Base-by-base conservation (phyloP, 2,888 invertebrate species). In the Torymus texanus region DNA sequence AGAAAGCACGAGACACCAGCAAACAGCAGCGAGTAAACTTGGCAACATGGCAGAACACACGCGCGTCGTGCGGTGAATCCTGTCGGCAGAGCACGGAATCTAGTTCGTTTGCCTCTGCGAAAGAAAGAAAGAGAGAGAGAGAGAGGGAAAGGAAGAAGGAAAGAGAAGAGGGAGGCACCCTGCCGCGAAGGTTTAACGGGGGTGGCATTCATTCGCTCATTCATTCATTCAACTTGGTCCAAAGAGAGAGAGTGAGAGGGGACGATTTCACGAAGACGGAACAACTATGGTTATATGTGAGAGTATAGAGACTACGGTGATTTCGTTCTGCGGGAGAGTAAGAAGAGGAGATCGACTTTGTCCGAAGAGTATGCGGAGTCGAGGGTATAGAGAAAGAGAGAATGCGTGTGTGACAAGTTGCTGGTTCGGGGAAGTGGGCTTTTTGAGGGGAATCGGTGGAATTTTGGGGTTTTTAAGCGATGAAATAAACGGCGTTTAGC, bases 171-270 rank as follows among this genome's bases (percentile, higher is more conserved):
- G 14, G 81, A 82, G 85, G 85, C 85, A 85, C 86, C 89, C 88
- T 81, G 87, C 87, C 84, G 89, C 79, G 88, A 88, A 84, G 88
- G 85, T 86, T 86, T 84, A 85, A 85, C 84, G 86, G 86, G 86
- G 87, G 86, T 88, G 86, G 84, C 83, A 56, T 58, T 29, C 63
- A 62, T 59, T 70, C 70, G 51, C 14, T 67, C 70, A 70, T 77
- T 76, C 80, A 59, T 53, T 59, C 76, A 21, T 61, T 29, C 75
- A 62, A 79, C 70, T 71, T 67, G 79, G 66, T 67, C 29, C 14
- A 61, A 58, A 75, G 61, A 62, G 29, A 16, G 62, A 13, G 61
- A 62, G 29, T 18, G 62, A 13, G 10, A 4, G 55, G 24, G 50
- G 51, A 2, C 51, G 65, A 71, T 73, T 76, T 73, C 59, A 80